These are phyloP conservation scores for Scopus umbretta DNA, from an alignment of 2,113 vertebrate genomes.

Conservation along the genomic window DNA sequence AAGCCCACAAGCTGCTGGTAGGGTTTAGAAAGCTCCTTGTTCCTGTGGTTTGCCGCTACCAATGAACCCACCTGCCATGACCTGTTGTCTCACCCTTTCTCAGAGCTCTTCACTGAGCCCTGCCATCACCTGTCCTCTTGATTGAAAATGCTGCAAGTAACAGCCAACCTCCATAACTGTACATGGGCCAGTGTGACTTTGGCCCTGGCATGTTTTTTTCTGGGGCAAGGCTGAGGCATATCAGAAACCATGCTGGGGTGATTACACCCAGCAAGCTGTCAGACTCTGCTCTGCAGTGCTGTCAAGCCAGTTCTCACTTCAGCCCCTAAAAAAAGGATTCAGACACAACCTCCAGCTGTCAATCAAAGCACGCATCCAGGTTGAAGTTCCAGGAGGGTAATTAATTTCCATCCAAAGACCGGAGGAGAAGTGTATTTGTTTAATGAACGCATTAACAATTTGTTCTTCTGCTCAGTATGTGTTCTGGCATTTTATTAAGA, in stretches of 20 bases:
- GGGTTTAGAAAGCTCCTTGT: neutral
- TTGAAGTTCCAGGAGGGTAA: neutral
- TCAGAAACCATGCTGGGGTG: neutral
- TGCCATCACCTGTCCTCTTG: neutral
- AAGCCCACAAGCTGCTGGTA: neutral
- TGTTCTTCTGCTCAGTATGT: conserved; percentile 27
- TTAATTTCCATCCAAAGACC: conserved; percentile 20
- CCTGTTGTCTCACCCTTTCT: neutral
- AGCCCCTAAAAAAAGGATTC: neutral
- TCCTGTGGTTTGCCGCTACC: neutral
- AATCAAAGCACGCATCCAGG: neutral
- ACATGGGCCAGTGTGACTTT: neutral
- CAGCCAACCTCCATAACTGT: neutral
- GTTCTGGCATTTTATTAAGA: conserved; percentile 30
- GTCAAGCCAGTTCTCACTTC: neutral
- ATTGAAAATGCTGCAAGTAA: neutral
- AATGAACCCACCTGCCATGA: fast-evolving
- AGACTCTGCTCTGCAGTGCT: neutral
- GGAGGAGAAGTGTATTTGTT: conserved; percentile 26
- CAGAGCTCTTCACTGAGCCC: neutral
- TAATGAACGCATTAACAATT: conserved; percentile 31
- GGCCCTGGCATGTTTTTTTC: neutral
- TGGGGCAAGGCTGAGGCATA: neutral
- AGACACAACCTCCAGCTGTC: neutral
- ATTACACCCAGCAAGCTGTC: neutral